A percentile compares a stretch with the other conserved stretches of the same genome.
Evolutionary conservation across 1,140 invertebrate genomes (phyloP).

Genomic region (Drosophila navojoa): DNA sequence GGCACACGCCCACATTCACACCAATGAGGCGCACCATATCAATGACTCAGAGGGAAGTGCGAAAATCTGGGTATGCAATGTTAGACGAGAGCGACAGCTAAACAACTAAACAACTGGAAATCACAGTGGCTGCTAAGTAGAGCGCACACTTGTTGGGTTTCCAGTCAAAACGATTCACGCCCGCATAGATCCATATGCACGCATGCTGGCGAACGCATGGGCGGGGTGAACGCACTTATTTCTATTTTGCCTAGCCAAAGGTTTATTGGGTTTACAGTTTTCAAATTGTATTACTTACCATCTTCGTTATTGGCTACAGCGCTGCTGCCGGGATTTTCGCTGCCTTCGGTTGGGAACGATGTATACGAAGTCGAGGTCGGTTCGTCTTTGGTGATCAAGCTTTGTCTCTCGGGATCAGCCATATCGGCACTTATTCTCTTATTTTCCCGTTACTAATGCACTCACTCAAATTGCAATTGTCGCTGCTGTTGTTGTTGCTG

Average conservation of each 20-base stretch:
- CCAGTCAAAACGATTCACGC: conserved; percentile 33
- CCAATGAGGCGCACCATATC: conserved; percentile 7
- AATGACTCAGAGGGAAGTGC: conserved; percentile 64
- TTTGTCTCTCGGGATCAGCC: conserved; percentile 72
- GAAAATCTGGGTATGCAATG: conserved; percentile 55
- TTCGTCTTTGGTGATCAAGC: conserved; percentile 66
- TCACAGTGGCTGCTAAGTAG: conserved; percentile 59
- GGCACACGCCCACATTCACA: neutral
- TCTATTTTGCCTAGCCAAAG: conserved; percentile 15
- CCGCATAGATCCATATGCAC: conserved; percentile 33
- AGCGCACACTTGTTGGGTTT: conserved; percentile 79
- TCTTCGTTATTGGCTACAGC: conserved; percentile 60
- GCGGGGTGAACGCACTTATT: conserved; percentile 57
- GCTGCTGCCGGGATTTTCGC: conserved; percentile 63
- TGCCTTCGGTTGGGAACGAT: conserved; percentile 55
- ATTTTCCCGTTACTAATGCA: conserved; percentile 59
- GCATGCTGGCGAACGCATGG: conserved; percentile 13
- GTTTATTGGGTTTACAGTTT: neutral
- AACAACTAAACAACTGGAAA: conserved; percentile 52
- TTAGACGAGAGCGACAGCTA: conserved; percentile 11
- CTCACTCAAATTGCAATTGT: conserved; percentile 42
- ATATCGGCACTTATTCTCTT: conserved; percentile 40
- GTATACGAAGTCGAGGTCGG: conserved; percentile 56
- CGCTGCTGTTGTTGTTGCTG: conserved; percentile 20
- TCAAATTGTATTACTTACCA: conserved; percentile 47